These are phyloP conservation scores for Gymnosoma rotundatum DNA, from an alignment of 2,888 invertebrate species.

Conservation along the genomic window DNA sequence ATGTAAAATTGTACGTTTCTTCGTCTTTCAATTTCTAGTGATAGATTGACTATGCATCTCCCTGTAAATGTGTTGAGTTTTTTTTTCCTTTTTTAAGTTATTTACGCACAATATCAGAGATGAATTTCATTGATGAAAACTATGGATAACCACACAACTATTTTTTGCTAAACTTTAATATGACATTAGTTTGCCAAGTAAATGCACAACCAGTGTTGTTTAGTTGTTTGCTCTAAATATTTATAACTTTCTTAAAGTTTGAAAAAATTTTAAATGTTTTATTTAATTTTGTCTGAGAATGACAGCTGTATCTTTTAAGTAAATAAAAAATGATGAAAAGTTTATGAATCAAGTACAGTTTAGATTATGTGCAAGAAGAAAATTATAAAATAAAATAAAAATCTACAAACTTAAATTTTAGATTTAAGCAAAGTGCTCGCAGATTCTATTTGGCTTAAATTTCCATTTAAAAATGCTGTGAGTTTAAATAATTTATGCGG, in stretches of 20 bases:
- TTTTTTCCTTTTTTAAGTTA: neutral
- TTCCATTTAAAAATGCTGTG: too few species aligned
- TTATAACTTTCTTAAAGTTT: constrained; percentile 21
- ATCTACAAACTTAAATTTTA: too few species aligned
- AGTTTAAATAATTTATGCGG: too few species aligned
- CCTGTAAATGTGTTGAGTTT: neutral
- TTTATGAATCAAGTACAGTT: too few species aligned
- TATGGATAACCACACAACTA: constrained; percentile 55
- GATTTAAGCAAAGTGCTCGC: too few species aligned
- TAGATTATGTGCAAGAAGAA: too few species aligned
- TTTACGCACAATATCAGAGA: constrained; percentile 42
- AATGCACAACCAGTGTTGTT: constrained; percentile 25
- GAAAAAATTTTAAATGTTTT: constrained; percentile 39
- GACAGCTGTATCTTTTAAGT: constrained; percentile 16
- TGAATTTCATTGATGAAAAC: constrained; percentile 57
- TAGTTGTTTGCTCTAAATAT: constrained; percentile 35
- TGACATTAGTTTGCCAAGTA: constrained; percentile 45
- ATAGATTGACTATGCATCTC: neutral
- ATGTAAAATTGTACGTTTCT: neutral
- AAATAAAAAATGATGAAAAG: too few species aligned
- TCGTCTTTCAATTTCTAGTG: neutral
- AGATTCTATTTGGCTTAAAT: too few species aligned
- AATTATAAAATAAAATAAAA: too few species aligned
- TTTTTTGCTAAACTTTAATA: constrained; percentile 53
- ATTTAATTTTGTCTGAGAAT: constrained; percentile 41